Evolutionary conservation across 2,888 invertebrate species (phyloP).

Genomic region (Hecatera dysodea): DNA sequence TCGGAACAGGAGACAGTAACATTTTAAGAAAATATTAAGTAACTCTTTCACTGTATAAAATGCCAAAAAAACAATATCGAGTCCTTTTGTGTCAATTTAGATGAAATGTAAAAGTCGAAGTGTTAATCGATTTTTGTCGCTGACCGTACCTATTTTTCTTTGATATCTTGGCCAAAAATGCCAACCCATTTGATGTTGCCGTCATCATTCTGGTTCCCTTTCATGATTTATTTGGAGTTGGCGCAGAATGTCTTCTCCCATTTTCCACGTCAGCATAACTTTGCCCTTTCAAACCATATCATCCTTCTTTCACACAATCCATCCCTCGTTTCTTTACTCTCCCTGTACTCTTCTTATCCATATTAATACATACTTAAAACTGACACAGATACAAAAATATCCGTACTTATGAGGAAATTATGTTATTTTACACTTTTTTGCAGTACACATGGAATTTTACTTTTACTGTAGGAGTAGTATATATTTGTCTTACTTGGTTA

Average conservation of each 20-base stretch:
- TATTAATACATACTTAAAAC: slow-evolving; percentile 15
- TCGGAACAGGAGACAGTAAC: too few species aligned
- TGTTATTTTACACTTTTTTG: not conserved
- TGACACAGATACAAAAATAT: slow-evolving; percentile 26
- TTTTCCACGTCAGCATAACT: not conserved
- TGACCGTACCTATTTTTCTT: not conserved
- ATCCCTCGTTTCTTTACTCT: not conserved
- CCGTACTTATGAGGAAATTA: slow-evolving; percentile 1
- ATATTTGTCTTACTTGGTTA: slow-evolving; percentile 16
- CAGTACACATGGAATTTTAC: not conserved
- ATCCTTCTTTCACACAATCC: not conserved
- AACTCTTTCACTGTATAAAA: too few species aligned
- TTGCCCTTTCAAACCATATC: not conserved
- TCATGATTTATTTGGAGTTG: not conserved
- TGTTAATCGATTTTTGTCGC: too few species aligned
- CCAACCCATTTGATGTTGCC: not conserved
- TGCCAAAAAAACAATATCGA: too few species aligned
- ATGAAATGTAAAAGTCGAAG: too few species aligned
- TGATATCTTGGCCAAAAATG: not conserved
- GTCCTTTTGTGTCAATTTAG: too few species aligned
- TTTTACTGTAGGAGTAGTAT: not conserved
- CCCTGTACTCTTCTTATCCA: not conserved
- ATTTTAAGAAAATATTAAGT: too few species aligned
- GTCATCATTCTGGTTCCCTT: not conserved
- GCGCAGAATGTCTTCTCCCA: not conserved